Evolutionary conservation across 2,113 vertebrate species (phyloP).

Genomic region (Ammodytes marinus): DNA sequence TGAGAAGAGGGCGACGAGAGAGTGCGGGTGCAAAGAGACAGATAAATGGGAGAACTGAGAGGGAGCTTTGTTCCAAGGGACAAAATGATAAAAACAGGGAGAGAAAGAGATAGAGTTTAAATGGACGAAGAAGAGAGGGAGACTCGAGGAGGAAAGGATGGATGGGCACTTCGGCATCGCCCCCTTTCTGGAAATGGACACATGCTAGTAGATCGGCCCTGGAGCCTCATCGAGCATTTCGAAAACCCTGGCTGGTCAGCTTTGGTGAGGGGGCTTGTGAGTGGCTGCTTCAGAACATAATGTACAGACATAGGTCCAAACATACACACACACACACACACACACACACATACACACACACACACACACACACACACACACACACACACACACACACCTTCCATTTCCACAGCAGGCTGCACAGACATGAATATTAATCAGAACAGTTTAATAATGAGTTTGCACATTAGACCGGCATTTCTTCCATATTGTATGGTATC

Average conservation of each 20-base stretch:
- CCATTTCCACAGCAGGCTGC: slow-evolving; percentile 76
- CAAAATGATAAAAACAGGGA: slow-evolving; percentile 51
- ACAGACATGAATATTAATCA: slow-evolving; percentile 76
- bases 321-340: slow-evolving; percentile 44
- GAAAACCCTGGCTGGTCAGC: slow-evolving; percentile 44
- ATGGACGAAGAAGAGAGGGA: slow-evolving; percentile 27
- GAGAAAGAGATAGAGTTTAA: slow-evolving; percentile 45
- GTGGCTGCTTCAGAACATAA: slow-evolving; percentile 73
- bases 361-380: slow-evolving; percentile 12
- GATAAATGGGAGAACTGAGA: slow-evolving; percentile 73
- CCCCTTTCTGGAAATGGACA: slow-evolving; percentile 56
- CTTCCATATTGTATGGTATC: slow-evolving; percentile 34
- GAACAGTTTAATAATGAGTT: slow-evolving; percentile 61
- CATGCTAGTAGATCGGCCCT: slow-evolving; percentile 32
- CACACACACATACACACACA: slow-evolving; percentile 25
- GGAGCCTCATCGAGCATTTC: slow-evolving; percentile 46
- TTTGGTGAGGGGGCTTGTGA: slow-evolving; percentile 65
- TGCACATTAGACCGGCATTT: slow-evolving; percentile 41
- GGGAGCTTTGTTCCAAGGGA: slow-evolving; percentile 60
- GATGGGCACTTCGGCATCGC: slow-evolving; percentile 21
- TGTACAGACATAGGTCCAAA: slow-evolving; percentile 71
- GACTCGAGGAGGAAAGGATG: slow-evolving; percentile 17
- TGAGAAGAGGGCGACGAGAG: slow-evolving; percentile 69
- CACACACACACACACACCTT: slow-evolving; percentile 48
- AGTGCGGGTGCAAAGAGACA: slow-evolving; percentile 48